Base-by-base conservation (phyloP, 2,888 invertebrate species). In the Ditula angustiorana region DNA sequence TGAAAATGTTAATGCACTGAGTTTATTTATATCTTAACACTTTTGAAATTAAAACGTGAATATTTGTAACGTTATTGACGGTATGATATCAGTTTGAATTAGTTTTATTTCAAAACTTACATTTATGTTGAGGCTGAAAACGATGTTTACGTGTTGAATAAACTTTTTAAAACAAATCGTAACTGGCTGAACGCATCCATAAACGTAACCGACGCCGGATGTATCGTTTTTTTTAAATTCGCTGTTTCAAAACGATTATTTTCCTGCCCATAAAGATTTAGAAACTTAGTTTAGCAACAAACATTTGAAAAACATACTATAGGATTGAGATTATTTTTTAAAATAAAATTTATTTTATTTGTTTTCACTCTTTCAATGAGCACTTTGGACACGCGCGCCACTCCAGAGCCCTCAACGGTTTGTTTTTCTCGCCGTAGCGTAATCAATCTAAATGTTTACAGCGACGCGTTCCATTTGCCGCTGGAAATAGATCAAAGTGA, bases 401-500 rank as follows among this genome's bases (percentile, higher is more conserved):
- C 63, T 57, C 56, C 57, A 61, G 50, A 46, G 47, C 64, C 63
- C 69, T 71, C 67, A 66, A 70, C 67, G 61, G 69, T 64, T 67
- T 72, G 75, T 81, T 82, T 81, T 77, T 77, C 73, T 68, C 73
- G 70, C 69, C 68, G 68, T 75, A 73, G 71, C 69, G 76, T 81
- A 76, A 87, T 88, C 83, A 85, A 83, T 84, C 77, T 67, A 68
- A 75, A 74, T 76, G 77, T 78, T 78, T 74, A 77, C 76, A 71
- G 70, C 78, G 83, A 83, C 79, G 76, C 73, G 78, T 76, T 78
- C 65, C 63, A 67, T 85, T 87, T 84, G 85, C 75, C 71, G 76
- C 81, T 76, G 68, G 72, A 80, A 90, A 90, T 90, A 91, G 91
- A 91, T 90, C 90, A 90, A 90, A 88, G 88, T 80, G 82, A 83